Evolutionary conservation across 2,797 vertebrate genomes (phyloP).

Genomic region (Channallabes apus): DNA sequence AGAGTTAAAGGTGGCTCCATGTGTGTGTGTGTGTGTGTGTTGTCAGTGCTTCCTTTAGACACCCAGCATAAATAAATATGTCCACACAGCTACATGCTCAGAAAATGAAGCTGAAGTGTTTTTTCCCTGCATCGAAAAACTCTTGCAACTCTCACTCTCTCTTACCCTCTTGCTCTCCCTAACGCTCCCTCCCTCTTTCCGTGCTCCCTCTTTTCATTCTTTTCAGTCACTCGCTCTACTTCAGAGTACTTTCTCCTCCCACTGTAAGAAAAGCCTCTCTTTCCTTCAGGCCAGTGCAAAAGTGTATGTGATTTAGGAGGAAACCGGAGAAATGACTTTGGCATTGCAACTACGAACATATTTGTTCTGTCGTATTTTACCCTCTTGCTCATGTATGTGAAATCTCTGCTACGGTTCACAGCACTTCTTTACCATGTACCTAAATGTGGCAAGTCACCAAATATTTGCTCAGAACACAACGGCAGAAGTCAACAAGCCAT

Average conservation of each 20-base stretch:
- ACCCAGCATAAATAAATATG: conserved; percentile 66
- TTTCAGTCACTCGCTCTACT: conserved; percentile 48
- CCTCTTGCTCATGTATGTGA: not conserved
- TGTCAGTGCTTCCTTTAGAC: conserved; percentile 70
- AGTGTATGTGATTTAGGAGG: conserved; percentile 66
- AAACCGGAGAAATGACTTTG: conserved; percentile 50
- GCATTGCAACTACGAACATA: conserved; percentile 42
- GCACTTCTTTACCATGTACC: not conserved
- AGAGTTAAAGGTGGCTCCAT: conserved; percentile 81
- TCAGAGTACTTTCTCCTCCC: conserved; percentile 65
- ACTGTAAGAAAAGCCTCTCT: conserved; percentile 67
- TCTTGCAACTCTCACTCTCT: conserved; percentile 48
- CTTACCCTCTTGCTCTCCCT: conserved; percentile 54
- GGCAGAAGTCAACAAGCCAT: not conserved
- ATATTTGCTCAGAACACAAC: not conserved
- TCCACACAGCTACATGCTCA: conserved; percentile 66
- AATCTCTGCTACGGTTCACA: not conserved
- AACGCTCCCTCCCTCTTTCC: conserved; percentile 38
- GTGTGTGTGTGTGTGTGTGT: conserved; percentile 64
- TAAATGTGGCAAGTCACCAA: not conserved
- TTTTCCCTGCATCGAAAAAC: conserved; percentile 41
- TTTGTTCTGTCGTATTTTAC: not conserved
- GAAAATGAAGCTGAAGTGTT: conserved; percentile 44
- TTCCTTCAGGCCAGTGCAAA: conserved; percentile 66
- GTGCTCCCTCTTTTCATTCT: conserved; percentile 43